A percentile compares a stretch with the other conserved stretches of the same genome.
Conservation (phyloP, 2,113 vertebrate genomes). For the Tympanuchus pallidicinctus region DNA sequence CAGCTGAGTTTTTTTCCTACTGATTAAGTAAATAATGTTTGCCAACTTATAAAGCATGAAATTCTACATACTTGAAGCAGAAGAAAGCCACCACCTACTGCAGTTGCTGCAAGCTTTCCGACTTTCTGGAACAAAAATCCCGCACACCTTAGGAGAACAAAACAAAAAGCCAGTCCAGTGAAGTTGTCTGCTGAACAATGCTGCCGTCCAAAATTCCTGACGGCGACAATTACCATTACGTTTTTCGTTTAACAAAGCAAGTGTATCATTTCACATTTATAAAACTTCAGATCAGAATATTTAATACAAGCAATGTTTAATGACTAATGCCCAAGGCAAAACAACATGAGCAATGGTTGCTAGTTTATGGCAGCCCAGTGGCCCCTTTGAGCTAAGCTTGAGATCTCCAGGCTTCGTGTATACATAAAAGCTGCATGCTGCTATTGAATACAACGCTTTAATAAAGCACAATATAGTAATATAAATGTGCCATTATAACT, state of each 20-base stretch:
- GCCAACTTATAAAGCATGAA: constrained; percentile 57
- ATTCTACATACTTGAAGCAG: constrained; percentile 89
- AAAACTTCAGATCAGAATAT: not conserved
- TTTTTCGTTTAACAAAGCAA: not conserved
- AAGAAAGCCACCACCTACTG: constrained; percentile 95
- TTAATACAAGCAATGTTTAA: not conserved
- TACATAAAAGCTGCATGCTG: not conserved
- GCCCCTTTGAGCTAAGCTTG: not conserved
- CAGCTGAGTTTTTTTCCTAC: constrained; percentile 51
- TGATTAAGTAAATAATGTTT: constrained; percentile 64
- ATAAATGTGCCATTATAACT: not conserved
- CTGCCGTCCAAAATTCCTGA: not conserved
- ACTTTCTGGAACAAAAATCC: constrained; percentile 98
- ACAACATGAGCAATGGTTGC: not conserved
- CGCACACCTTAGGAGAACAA: constrained; percentile 87
- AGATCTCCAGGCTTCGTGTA: not conserved
- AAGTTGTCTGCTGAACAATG: constrained; percentile 38
- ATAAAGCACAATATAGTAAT: not conserved
- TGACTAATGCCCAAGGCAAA: not conserved
- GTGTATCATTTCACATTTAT: not conserved
- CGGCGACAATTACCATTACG: not conserved
- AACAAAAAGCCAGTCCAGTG: constrained; percentile 53
- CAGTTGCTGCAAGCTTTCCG: constrained; percentile 94
- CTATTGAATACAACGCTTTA: not conserved
- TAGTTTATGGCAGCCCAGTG: not conserved